Evolutionary conservation across 2,113 vertebrate genomes (phyloP).

Genomic region (Corythoichthys haematopterus): DNA sequence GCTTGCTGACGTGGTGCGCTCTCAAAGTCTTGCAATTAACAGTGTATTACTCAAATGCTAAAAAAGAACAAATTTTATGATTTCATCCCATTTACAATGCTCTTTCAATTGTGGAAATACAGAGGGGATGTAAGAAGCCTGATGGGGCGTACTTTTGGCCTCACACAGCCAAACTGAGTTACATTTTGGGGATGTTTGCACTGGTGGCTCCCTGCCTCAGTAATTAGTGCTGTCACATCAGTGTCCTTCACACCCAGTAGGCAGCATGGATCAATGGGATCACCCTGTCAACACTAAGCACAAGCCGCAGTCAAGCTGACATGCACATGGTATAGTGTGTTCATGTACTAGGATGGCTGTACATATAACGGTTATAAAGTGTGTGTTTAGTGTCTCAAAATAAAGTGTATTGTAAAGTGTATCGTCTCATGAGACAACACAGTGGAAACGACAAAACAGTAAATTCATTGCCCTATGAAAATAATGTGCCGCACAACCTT

Average conservation of each 20-base stretch:
- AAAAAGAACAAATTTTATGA: too few species aligned
- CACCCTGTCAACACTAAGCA: slow-evolving; percentile 23
- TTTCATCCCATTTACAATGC: background rate
- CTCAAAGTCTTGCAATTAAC: background rate
- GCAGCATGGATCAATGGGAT: slow-evolving; percentile 58
- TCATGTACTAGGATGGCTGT: slow-evolving; percentile 9
- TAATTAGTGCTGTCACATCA: slow-evolving; percentile 72
- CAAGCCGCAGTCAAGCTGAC: slow-evolving; percentile 7
- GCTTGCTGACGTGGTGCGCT: background rate
- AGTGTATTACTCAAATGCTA: too few species aligned
- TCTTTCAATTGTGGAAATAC: background rate
- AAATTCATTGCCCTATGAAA: too few species aligned
- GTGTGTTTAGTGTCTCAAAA: background rate
- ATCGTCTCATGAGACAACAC: too few species aligned
- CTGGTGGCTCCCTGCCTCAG: slow-evolving; percentile 54
- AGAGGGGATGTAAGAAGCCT: slow-evolving; percentile 23
- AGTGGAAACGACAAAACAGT: too few species aligned
- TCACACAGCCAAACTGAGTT: slow-evolving; percentile 15
- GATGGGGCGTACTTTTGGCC: slow-evolving; percentile 17
- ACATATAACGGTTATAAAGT: background rate
- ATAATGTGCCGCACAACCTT: too few species aligned
- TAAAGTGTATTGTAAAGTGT: too few species aligned
- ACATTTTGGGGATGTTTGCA: slow-evolving; percentile 33
- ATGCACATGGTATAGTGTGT: slow-evolving; percentile 4
- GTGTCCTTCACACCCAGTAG: slow-evolving; percentile 73